These are phyloP conservation scores for Anomalospiza imberbis DNA, from an alignment of 2,797 vertebrate genomes.

Conservation along the genomic window DNA sequence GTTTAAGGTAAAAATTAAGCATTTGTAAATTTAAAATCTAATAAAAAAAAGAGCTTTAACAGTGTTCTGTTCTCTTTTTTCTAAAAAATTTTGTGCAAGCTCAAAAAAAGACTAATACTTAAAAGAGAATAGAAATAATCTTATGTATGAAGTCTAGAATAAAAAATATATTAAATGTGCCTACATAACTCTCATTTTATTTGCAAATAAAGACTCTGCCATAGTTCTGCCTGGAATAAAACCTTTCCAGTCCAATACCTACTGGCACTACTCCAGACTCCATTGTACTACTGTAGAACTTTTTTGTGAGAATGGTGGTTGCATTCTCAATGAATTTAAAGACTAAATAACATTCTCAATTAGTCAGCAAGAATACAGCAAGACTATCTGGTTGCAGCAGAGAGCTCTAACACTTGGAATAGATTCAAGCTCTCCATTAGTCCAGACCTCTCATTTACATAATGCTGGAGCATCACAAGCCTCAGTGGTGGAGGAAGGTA, in stretches of 20 bases:
- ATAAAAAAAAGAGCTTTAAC: neutral
- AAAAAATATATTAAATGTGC: neutral
- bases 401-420: neutral
- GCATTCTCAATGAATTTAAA: neutral
- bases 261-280: neutral
- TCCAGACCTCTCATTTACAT: neutral
- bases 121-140: neutral
- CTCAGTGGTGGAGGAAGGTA: neutral
- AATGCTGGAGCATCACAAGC: neutral
- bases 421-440: neutral
- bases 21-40: neutral
- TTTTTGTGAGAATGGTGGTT: neutral
- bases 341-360: conserved; percentile 2
- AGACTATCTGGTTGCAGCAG: conserved; percentile 4
- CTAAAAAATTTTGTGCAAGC: neutral
- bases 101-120: neutral
- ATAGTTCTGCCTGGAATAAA: neutral
- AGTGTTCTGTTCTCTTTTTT: neutral
- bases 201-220: neutral
- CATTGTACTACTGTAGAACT: neutral
- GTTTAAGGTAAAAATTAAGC: neutral
- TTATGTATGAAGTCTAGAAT: neutral
- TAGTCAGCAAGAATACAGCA: conserved; percentile 16
- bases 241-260: neutral
- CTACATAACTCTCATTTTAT: neutral